Conservation (phyloP, 64 coral and sea anemone species). For the Acropora yongei region DNA sequence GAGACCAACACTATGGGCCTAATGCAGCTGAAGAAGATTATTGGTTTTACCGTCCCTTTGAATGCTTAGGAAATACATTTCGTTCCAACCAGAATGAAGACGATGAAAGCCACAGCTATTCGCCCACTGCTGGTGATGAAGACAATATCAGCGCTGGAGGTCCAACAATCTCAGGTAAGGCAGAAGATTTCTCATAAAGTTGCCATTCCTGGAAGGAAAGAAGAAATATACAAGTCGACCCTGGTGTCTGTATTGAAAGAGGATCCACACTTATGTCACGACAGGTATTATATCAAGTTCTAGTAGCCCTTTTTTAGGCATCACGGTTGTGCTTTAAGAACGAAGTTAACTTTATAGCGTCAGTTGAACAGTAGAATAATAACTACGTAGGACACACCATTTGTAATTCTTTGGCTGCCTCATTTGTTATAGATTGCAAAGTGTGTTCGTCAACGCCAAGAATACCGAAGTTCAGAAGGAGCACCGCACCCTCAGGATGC, state of each 20-base stretch:
- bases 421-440: conserved; percentile 5
- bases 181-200: background rate
- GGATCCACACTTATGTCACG: conserved; percentile 18
- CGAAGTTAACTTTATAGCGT: background rate
- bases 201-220: conserved; percentile 19
- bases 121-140: conserved; percentile 9
- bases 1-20: background rate
- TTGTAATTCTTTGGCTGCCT: conserved; percentile 2
- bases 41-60: conserved; percentile 25
- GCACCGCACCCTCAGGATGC: background rate
- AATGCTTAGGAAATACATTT: conserved; percentile 26
- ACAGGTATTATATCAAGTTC: conserved; percentile 7
- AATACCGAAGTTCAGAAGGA: conserved; percentile 6
- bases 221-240: conserved; percentile 28
- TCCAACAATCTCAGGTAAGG: conserved; percentile 16
- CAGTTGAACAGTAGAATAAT: conserved; percentile 3
- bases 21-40: conserved; percentile 1
- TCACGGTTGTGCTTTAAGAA: too few relatives aligned
- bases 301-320: too few relatives aligned
- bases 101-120: background rate
- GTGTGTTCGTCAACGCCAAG: conserved; percentile 1
- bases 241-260: conserved; percentile 24
- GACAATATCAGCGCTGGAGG: conserved; percentile 9
- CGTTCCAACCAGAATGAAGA: conserved; percentile 16
- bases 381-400: conserved; percentile 1